Evolutionary conservation across 2,797 vertebrate genomes (phyloP).

Genomic region (Phalanger gymnotis): DNA sequence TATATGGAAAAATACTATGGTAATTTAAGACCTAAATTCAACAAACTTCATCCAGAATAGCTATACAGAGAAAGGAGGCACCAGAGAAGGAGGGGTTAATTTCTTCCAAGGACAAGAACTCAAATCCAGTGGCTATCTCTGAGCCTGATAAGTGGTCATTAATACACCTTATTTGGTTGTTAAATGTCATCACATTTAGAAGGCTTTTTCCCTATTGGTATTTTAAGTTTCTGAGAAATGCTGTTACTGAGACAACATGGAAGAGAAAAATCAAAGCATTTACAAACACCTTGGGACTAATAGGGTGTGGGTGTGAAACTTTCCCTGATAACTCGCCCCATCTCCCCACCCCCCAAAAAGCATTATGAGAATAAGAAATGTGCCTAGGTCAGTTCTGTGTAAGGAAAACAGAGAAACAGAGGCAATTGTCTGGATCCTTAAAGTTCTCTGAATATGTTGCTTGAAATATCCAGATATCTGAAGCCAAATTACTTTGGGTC

Average conservation of each 20-base stretch:
- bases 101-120: conserved; percentile 43
- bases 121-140: conserved; percentile 44
- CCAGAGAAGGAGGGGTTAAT: conserved; percentile 13
- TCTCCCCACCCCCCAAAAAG: background rate
- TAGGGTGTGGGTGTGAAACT: background rate
- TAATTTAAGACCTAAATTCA: conserved; percentile 74
- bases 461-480: background rate
- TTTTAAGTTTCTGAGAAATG: background rate
- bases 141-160: background rate
- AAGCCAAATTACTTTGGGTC: background rate
- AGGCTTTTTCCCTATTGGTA: conserved; percentile 32
- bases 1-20: conserved; percentile 48
- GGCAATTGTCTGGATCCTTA: background rate
- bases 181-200: conserved; percentile 53
- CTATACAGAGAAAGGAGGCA: conserved; percentile 45
- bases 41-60: conserved; percentile 72
- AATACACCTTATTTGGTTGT: conserved; percentile 15
- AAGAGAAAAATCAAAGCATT: background rate
- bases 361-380: background rate
- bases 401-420: background rate
- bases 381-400: background rate
- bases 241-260: background rate
- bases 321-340: background rate
- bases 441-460: too few species aligned
- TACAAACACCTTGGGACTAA: conserved; percentile 16